Evolutionary conservation across 2,888 invertebrate genomes (phyloP).

Genomic region (Pachycephus smyrnensis): DNA sequence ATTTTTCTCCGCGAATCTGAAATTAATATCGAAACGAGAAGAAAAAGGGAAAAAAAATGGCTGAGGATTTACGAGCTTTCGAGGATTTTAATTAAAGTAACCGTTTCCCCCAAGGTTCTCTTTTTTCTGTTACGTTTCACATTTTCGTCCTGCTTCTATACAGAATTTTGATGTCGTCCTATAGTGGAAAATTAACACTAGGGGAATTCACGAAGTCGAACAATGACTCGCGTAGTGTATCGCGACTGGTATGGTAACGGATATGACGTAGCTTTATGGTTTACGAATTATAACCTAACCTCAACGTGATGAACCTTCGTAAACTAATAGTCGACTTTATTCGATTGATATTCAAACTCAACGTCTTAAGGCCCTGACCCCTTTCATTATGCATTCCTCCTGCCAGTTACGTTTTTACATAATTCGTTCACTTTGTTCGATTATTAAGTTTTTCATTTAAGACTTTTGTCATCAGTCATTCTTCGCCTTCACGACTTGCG

Average conservation of each 20-base stretch:
- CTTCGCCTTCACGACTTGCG: not conserved
- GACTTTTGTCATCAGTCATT: conserved; percentile 5
- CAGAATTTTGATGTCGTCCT: not conserved
- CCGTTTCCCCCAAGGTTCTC: not conserved
- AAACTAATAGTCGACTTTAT: not conserved
- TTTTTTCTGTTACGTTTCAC: not conserved
- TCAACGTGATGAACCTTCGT: too few relatives aligned
- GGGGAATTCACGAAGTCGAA: too few relatives aligned
- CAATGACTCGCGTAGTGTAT: too few relatives aligned
- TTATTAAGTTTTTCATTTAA: conserved; percentile 9
- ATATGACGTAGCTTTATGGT: too few relatives aligned
- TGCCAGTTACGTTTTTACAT: not conserved
- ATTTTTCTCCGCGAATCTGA: not conserved
- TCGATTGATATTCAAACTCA: not conserved
- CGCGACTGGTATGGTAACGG: too few relatives aligned
- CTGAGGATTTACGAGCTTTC: not conserved
- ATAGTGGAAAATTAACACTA: not conserved
- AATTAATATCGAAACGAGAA: not conserved
- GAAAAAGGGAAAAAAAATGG: not conserved
- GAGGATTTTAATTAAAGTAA: not conserved
- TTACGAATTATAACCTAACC: too few relatives aligned
- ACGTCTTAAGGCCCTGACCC: not conserved
- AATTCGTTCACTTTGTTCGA: not conserved
- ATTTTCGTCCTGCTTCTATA: not conserved
- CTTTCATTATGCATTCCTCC: not conserved